Evolutionary conservation across 2,888 invertebrate species (phyloP).

Genomic region (Lasioglossum zephyrum): DNA sequence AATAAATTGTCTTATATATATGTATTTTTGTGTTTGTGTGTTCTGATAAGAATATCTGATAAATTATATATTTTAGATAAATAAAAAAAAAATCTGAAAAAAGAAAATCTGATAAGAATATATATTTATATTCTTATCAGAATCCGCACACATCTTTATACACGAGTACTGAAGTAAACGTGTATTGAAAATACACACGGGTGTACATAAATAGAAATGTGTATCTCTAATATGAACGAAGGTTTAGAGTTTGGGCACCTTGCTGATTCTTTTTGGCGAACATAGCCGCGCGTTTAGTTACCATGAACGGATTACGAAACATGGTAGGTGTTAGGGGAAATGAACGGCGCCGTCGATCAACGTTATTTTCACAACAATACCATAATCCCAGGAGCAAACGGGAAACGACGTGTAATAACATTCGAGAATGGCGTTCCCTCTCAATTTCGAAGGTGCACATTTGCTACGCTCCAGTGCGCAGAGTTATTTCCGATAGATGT

Average conservation of each 20-base stretch:
- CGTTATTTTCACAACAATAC: conserved; percentile 19
- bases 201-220: too few relatives aligned
- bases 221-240: too few relatives aligned
- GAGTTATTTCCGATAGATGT: conserved; percentile 65
- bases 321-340: neutral
- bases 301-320: neutral
- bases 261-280: neutral
- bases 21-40: too few relatives aligned
- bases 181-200: too few relatives aligned
- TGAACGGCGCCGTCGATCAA: conserved; percentile 10
- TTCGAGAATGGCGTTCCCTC: conserved; percentile 41
- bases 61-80: too few relatives aligned
- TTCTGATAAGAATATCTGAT: too few relatives aligned
- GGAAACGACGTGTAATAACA: conserved; percentile 43
- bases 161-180: too few relatives aligned
- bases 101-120: too few relatives aligned
- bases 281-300: neutral
- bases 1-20: too few relatives aligned
- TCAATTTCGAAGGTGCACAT: conserved; percentile 45
- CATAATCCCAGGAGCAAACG: neutral
- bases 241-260: neutral
- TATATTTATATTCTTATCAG: too few relatives aligned
- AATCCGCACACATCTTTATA: too few relatives aligned
- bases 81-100: too few relatives aligned
- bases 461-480: conserved; percentile 44